A percentile compares a stretch with the other conserved stretches of the same genome.
phyloP scores from a whole-genome alignment of 2,797 vertebrate genomes.

The Xenops minutus region DNA sequence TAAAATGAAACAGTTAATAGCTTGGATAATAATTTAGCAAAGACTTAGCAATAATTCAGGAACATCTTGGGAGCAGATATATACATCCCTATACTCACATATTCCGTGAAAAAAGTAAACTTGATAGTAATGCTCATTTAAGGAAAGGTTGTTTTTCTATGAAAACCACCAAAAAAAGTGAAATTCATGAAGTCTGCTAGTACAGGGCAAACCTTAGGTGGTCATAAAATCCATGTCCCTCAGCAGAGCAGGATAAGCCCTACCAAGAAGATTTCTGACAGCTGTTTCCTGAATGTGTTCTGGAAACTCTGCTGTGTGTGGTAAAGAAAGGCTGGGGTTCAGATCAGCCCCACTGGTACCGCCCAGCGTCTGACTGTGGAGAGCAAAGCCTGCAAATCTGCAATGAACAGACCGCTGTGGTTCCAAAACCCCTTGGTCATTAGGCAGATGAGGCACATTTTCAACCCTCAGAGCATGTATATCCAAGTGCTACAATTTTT shows the following conservation, averaged over 20 bases:
- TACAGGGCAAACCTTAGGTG: not conserved
- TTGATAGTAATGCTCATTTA: not conserved
- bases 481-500: not conserved
- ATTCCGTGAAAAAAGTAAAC: not conserved
- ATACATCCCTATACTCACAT: not conserved
- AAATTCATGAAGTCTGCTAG: not conserved
- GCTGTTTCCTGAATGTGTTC: constrained; percentile 20
- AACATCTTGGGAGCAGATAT: not conserved
- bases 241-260: not conserved
- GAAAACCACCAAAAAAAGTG: not conserved
- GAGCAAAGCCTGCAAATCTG: not conserved
- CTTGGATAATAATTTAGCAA: not conserved
- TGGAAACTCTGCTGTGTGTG: not conserved
- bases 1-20: not conserved
- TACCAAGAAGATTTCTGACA: constrained; percentile 18
- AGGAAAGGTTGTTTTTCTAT: not conserved
- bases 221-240: constrained; percentile 3
- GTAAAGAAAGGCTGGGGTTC: not conserved
- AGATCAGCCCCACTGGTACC: not conserved
- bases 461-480: not conserved
- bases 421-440: not conserved
- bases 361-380: not conserved
- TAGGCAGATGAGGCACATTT: not conserved
- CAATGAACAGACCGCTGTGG: not conserved
- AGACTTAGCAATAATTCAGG: not conserved